Conservation (phyloP, 1,140 invertebrate genomes). For the Meloidogyne floridensis region DNA sequence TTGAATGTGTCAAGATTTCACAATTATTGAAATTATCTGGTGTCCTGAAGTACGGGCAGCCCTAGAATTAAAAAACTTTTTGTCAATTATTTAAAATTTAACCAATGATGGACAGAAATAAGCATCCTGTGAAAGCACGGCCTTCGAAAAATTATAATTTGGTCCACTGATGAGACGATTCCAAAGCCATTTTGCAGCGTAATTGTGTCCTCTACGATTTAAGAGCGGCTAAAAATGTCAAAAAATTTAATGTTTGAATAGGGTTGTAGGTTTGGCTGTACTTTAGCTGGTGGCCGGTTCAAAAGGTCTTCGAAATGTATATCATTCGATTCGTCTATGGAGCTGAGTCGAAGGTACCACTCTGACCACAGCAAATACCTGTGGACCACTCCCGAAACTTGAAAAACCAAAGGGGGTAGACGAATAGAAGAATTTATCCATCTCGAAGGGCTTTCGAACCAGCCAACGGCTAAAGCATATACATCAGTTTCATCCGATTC, state of each 20-base stretch:
- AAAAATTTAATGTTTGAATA: background rate
- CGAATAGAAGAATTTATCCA: too few relatives aligned
- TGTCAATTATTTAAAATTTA: conserved; percentile 8
- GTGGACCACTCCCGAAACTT: too few relatives aligned
- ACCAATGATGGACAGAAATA: conserved; percentile 58
- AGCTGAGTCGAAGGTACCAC: too few relatives aligned
- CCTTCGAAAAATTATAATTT: conserved; percentile 59
- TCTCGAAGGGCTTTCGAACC: too few relatives aligned
- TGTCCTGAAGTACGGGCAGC: conserved; percentile 61
- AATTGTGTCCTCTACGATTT: conserved; percentile 50
- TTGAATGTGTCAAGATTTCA: conserved; percentile 46
- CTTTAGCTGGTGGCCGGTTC: background rate
- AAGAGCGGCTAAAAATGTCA: conserved; percentile 19
- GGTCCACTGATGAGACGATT: conserved; percentile 62
- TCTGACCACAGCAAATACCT: too few relatives aligned
- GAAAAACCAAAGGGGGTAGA: too few relatives aligned
- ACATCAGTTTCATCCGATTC: too few relatives aligned
- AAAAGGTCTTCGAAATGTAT: too few relatives aligned
- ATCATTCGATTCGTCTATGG: too few relatives aligned
- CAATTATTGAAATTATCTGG: conserved; percentile 54
- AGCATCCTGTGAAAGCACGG: conserved; percentile 60
- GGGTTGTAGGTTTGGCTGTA: background rate
- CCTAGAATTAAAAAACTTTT: background rate
- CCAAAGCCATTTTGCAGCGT: conserved; percentile 65
- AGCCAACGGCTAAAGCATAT: too few relatives aligned